These are phyloP conservation scores for Salvelinus alpinus DNA, from an alignment of 2,113 vertebrate genomes.

Conservation along the genomic window DNA sequence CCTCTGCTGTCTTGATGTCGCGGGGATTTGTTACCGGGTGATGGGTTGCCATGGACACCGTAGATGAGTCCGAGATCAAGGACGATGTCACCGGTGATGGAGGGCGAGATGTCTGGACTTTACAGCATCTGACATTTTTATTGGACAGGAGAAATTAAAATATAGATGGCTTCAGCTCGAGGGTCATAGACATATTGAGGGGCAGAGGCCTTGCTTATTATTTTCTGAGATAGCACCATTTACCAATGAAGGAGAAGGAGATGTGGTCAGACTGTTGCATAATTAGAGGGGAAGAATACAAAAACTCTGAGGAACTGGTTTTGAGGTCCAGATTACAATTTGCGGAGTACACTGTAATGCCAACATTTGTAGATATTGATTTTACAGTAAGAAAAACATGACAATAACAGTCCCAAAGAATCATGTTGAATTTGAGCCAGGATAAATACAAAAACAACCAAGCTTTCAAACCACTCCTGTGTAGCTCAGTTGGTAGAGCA, in stretches of 20 bases:
- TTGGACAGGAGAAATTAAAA: slow-evolving; percentile 56
- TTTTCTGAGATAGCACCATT: neutral
- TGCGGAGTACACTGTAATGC: too few relatives aligned
- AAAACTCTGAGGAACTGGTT: neutral
- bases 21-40: slow-evolving; percentile 11
- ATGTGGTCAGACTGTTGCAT: neutral
- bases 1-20: slow-evolving; percentile 1
- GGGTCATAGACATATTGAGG: slow-evolving; percentile 29
- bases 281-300: neutral
- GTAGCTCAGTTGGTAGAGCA: too few relatives aligned
- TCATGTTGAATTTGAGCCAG: too few relatives aligned
- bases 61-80: slow-evolving; percentile 46
- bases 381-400: too few relatives aligned
- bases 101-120: slow-evolving; percentile 20
- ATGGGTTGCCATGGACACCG: slow-evolving; percentile 35
- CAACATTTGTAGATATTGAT: too few relatives aligned
- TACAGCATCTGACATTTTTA: slow-evolving; percentile 57
- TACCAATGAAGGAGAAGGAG: neutral
- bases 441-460: too few relatives aligned
- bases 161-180: slow-evolving; percentile 44
- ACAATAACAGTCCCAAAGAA: too few relatives aligned
- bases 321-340: neutral
- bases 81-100: slow-evolving; percentile 33
- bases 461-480: too few relatives aligned
- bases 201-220: neutral